Evolutionary conservation across 1,140 invertebrate species (phyloP).

Genomic region (Leptopilina boulardi): DNA sequence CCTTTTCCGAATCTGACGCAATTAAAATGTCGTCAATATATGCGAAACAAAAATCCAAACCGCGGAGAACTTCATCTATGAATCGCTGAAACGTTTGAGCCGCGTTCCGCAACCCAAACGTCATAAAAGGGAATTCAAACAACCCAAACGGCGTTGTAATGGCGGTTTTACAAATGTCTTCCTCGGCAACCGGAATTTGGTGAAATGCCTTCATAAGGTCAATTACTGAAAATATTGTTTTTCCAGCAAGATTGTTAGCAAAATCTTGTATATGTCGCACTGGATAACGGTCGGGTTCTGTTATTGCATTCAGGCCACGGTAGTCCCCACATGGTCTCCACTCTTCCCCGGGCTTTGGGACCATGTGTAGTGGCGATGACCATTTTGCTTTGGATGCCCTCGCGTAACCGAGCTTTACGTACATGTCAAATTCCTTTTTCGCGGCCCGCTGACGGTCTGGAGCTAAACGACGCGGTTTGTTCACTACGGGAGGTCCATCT

Average conservation of each 20-base stretch:
- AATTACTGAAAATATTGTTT: neutral
- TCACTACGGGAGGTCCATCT: conserved; percentile 62
- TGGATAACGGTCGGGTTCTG: conserved; percentile 68
- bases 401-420: no score
- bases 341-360: conserved; percentile 61
- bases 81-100: no score
- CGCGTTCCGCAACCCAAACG: no score
- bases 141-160: conserved; percentile 2
- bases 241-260: conserved; percentile 54
- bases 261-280: conserved; percentile 59
- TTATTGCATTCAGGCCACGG: conserved; percentile 67
- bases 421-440: neutral
- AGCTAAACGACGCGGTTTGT: conserved; percentile 63
- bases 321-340: conserved; percentile 73
- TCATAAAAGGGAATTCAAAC: no score
- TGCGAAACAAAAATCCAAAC: conserved; percentile 53
- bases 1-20: conserved; percentile 28
- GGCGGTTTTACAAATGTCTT: neutral
- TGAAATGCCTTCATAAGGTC: neutral
- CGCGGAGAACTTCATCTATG: conserved; percentile 67
- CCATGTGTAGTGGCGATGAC: conserved; percentile 67
- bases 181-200: neutral
- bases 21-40: conserved; percentile 65
- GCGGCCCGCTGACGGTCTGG: conserved; percentile 61
- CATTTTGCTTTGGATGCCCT: conserved; percentile 51